Base-by-base conservation (phyloP, 1,140 invertebrate genomes). In the Tetramorium parvispinum region DNA sequence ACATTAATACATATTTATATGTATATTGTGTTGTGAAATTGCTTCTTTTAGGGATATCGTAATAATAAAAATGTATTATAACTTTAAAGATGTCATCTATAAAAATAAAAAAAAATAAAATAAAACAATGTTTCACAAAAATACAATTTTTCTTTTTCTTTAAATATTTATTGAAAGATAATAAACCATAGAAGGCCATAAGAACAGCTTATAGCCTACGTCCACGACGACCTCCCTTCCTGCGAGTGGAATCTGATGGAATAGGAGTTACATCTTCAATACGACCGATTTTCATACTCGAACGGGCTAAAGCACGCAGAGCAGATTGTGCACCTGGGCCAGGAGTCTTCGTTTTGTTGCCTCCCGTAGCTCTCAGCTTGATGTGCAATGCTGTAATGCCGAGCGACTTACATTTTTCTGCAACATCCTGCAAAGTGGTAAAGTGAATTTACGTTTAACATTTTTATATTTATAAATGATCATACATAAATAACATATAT, bases 181-280 rank as follows among this genome's bases (percentile, higher is more conserved):
- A 78, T 92, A 89, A 92, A 90, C 43, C 51, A 88, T 75, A 91
- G 37, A 90, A 43, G 83, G 87, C 51, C 53, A 91, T 83, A 92
- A 66, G 37, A 66, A 87, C 89, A 88, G 88, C 86, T 97, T 99
- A 99, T 96, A 99, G 97, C 96, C 99, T 97, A 95, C 99, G 97
- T 97, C 99, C 99, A 96, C 99, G 97, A 94, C 99, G 97, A 96
- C 99, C 99, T 94, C 99, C 99, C 98, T 99, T 99, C 96, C 99
- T 98, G 93, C 99, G 97, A 24, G 99, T 99, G 49, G 98, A 98
- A 95, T 99, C 99, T 85, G 99, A 99, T 93, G 99, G 99, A 95
- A 99, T 99, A 16, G 99, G 99, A 10, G 99, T 99, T 0, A 99
- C 99, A 97, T 99, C 99, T 96, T 98, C 99, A 95, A 99, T 99